phyloP scores from a whole-genome alignment of 2,888 invertebrate species.

The Drosophila nigricruria region DNA sequence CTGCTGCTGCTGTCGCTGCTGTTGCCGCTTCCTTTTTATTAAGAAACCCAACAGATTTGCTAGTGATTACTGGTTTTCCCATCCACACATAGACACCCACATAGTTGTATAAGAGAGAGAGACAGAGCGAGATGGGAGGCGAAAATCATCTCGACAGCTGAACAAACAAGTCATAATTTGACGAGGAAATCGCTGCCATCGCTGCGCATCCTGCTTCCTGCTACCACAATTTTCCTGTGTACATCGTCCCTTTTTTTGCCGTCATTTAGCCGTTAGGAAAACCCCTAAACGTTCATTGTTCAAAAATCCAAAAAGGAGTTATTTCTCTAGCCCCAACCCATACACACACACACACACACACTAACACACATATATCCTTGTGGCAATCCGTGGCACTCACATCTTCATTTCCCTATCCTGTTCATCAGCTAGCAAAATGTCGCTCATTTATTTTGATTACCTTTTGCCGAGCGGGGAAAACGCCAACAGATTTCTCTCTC shows the following conservation, averaged over 20 bases:
- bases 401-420: constrained; percentile 54
- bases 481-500: constrained; percentile 62
- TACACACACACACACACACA: background rate
- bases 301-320: constrained; percentile 70
- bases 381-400: constrained; percentile 20
- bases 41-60: constrained; percentile 48
- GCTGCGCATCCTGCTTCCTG: constrained; percentile 55
- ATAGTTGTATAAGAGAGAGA: background rate
- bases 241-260: constrained; percentile 50
- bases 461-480: constrained; percentile 57
- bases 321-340: constrained; percentile 36
- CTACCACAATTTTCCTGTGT: constrained; percentile 22
- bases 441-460: constrained; percentile 80
- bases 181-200: constrained; percentile 67
- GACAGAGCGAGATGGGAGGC: background rate
- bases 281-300: constrained; percentile 56
- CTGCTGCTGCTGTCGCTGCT: background rate
- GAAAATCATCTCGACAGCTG: constrained; percentile 68
- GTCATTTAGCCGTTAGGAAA: constrained; percentile 50
- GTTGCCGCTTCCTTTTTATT: constrained; percentile 23
- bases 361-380: background rate
- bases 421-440: constrained; percentile 71
- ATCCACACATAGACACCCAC: background rate
- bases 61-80: constrained; percentile 50
- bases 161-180: constrained; percentile 78